phyloP scores from a whole-genome alignment of 2,888 invertebrate species.

The Schrankia costaestrigalis region DNA sequence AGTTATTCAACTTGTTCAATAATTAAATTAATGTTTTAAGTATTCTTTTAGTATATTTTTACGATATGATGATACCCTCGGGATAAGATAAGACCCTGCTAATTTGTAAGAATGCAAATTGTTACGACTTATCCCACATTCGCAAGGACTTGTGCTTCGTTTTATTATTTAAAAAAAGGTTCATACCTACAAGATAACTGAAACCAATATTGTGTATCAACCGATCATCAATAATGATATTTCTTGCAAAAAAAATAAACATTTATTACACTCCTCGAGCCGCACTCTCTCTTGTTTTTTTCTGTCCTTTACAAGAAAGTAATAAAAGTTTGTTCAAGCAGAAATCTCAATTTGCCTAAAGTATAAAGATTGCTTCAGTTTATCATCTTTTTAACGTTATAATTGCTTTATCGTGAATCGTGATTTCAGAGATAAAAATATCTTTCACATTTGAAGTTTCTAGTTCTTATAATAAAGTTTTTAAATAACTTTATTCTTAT shows the following conservation, averaged over 20 bases:
- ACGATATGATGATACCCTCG: too few relatives aligned
- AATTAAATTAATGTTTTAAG: too few relatives aligned
- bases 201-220: not conserved
- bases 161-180: too few relatives aligned
- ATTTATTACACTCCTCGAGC: constrained; percentile 23
- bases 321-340: constrained; percentile 65
- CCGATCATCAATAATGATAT: constrained; percentile 8
- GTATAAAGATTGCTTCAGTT: constrained; percentile 38
- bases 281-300: constrained; percentile 30
- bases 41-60: too few relatives aligned
- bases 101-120: too few relatives aligned
- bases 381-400: constrained; percentile 43
- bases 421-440: constrained; percentile 20
- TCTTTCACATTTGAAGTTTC: too few relatives aligned
- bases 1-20: too few relatives aligned
- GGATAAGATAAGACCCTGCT: too few relatives aligned
- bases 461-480: not conserved
- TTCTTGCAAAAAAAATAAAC: constrained; percentile 21
- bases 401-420: constrained; percentile 43
- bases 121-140: too few relatives aligned
- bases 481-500: not conserved
- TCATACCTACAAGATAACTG: too few relatives aligned
- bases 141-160: too few relatives aligned
- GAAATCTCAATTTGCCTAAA: constrained; percentile 60
- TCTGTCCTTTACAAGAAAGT: constrained; percentile 43